Evolutionary conservation across 2,113 vertebrate species (phyloP).

Genomic region (Camelus dromedarius): DNA sequence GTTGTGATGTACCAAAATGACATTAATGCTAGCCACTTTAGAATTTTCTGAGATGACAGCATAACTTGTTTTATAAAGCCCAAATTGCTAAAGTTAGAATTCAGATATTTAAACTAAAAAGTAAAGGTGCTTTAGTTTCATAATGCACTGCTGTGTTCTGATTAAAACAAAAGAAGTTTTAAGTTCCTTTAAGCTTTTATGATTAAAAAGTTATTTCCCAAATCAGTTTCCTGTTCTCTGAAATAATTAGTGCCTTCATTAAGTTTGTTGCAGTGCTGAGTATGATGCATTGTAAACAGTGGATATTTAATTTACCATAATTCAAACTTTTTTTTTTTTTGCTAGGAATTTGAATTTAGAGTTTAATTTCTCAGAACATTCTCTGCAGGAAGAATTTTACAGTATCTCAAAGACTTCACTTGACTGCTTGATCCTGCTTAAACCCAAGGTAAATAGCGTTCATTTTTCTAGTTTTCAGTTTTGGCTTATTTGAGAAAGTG

Average conservation of each 20-base stretch:
- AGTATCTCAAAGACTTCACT: conserved; percentile 56
- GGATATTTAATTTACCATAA: conserved; percentile 15
- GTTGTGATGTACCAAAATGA: not conserved
- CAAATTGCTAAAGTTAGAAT: conserved; percentile 35
- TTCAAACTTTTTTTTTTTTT: conserved; percentile 65
- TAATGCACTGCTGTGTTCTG: not conserved
- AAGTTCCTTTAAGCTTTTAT: conserved; percentile 29
- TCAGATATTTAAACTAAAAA: conserved; percentile 29
- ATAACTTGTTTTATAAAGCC: not conserved
- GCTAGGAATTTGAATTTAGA: conserved; percentile 75
- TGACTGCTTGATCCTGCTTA: conserved; percentile 57
- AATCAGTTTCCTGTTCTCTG: not conserved
- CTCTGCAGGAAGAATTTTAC: conserved; percentile 70
- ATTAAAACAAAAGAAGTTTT: conserved; percentile 29
- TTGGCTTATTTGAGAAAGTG: conserved; percentile 28
- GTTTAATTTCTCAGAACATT: conserved; percentile 71
- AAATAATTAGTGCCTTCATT: conserved; percentile 31
- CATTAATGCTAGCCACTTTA: not conserved
- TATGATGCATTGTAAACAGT: not conserved
- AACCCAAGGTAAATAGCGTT: conserved; percentile 70
- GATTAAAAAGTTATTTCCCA: conserved; percentile 35
- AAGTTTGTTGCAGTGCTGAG: not conserved
- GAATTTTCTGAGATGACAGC: conserved; percentile 27
- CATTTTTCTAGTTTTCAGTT: conserved; percentile 36
- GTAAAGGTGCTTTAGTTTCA: conserved; percentile 8